These are phyloP conservation scores for Pipistrellus pygmaeus DNA, from an alignment of 2,797 vertebrate genomes.

Conservation along the genomic window DNA sequence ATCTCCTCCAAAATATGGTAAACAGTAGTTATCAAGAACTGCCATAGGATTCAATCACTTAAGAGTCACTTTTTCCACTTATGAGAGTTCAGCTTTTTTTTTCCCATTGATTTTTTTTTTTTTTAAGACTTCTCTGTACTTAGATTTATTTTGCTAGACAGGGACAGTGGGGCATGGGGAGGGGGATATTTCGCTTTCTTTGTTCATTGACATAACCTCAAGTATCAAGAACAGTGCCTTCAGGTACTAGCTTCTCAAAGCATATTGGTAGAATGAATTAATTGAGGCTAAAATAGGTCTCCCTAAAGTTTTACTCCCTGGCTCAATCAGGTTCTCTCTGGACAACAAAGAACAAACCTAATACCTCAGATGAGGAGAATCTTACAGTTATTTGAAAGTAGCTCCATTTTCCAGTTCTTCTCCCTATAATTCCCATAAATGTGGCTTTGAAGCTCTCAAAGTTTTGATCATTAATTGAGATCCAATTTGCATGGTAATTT, in stretches of 20 bases:
- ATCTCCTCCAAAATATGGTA: neutral
- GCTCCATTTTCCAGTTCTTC: neutral
- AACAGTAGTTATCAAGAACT: neutral
- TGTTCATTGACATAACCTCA: neutral
- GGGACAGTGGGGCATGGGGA: too few species aligned
- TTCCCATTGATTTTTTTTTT: neutral
- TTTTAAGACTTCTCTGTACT: neutral
- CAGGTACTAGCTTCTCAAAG: neutral
- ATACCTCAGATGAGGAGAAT: neutral
- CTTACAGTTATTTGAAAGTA: neutral
- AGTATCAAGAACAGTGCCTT: neutral
- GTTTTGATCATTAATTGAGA: neutral
- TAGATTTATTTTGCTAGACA: constrained; percentile 38
- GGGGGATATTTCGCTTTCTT: neutral
- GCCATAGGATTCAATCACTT: neutral
- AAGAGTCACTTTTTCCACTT: constrained; percentile 2
- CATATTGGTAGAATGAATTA: neutral
- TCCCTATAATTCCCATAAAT: neutral
- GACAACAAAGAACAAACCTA: constrained; percentile 26
- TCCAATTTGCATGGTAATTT: neutral
- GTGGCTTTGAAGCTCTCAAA: neutral
- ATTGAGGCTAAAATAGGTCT: neutral
- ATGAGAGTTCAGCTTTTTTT: neutral
- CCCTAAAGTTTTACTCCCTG: neutral
- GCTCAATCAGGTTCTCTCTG: neutral